phyloP scores from a whole-genome alignment of 2,797 vertebrate genomes.

The Bufotes viridis region DNA sequence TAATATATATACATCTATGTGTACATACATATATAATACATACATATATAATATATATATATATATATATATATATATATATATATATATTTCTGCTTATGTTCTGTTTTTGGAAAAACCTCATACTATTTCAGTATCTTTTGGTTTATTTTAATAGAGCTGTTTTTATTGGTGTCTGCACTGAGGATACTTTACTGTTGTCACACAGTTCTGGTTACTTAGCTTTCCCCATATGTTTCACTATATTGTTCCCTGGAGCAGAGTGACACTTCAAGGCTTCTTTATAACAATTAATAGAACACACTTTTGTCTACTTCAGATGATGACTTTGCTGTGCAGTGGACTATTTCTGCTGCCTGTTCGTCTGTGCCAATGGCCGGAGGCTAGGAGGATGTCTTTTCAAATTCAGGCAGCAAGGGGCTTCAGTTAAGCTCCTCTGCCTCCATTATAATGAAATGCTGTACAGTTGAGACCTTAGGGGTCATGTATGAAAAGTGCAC shows the following conservation, averaged over 20 bases:
- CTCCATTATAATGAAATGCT: conserved; percentile 17
- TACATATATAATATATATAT: too few relatives aligned
- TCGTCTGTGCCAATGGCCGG: conserved; percentile 16
- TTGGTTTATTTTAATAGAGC: background rate
- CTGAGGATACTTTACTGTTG: background rate
- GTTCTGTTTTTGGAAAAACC: too few relatives aligned
- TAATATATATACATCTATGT: too few relatives aligned
- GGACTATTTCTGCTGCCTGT: conserved; percentile 10
- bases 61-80: too few relatives aligned
- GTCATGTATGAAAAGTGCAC: conserved; percentile 25
- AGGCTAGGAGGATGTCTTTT: conserved; percentile 31
- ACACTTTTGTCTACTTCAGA: conserved; percentile 26
- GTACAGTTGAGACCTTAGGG: conserved; percentile 21
- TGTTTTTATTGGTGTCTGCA: background rate
- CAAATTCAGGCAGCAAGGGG: conserved; percentile 32
- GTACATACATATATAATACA: too few relatives aligned
- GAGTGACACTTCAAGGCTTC: conserved; percentile 24
- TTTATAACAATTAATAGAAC: conserved; percentile 30
- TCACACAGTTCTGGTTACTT: conserved; percentile 1
- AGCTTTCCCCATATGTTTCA: conserved; percentile 1
- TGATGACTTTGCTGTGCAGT: conserved; percentile 23
- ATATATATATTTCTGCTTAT: too few relatives aligned
- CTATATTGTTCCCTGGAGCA: conserved; percentile 14
- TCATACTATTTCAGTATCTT: background rate
- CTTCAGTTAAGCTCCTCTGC: conserved; percentile 14